Conservation (phyloP, 1,140 invertebrate genomes). For the Leptinotarsa defecta region DNA sequence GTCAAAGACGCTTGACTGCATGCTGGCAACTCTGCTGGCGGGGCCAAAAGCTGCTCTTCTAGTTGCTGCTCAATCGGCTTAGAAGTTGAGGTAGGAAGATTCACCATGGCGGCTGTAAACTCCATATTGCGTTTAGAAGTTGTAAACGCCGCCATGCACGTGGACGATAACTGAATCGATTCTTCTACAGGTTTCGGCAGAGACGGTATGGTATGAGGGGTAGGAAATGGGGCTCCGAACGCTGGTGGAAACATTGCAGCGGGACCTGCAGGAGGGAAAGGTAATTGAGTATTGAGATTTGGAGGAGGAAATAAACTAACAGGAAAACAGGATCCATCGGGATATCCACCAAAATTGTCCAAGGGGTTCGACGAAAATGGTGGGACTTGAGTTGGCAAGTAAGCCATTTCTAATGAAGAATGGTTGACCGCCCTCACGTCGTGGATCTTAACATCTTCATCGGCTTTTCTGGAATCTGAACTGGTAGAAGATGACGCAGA, state of each 20-base stretch:
- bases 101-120: constrained; percentile 75
- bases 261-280: constrained; percentile 66
- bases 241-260: constrained; percentile 64
- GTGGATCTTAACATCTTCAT: constrained; percentile 52
- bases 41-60: constrained; percentile 42
- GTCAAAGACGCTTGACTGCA: constrained; percentile 45
- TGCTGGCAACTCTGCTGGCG: constrained; percentile 35
- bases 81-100: constrained; percentile 49
- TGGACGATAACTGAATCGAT: constrained; percentile 57
- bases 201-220: constrained; percentile 60
- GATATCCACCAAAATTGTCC: constrained; percentile 60
- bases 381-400: constrained; percentile 58
- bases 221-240: constrained; percentile 64
- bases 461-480: constrained; percentile 58
- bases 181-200: constrained; percentile 64
- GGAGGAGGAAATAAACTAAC: constrained; percentile 60
- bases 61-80: constrained; percentile 49
- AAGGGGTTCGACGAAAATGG: constrained; percentile 52
- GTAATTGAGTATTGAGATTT: constrained; percentile 62
- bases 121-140: constrained; percentile 78
- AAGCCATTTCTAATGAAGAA: constrained; percentile 56
- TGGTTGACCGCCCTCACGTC: constrained; percentile 55
- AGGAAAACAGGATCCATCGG: constrained; percentile 21
- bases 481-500: constrained; percentile 68
- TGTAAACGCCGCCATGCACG: constrained; percentile 76